Conservation (phyloP, 1,140 invertebrate species). For the Ericerus pela region DNA sequence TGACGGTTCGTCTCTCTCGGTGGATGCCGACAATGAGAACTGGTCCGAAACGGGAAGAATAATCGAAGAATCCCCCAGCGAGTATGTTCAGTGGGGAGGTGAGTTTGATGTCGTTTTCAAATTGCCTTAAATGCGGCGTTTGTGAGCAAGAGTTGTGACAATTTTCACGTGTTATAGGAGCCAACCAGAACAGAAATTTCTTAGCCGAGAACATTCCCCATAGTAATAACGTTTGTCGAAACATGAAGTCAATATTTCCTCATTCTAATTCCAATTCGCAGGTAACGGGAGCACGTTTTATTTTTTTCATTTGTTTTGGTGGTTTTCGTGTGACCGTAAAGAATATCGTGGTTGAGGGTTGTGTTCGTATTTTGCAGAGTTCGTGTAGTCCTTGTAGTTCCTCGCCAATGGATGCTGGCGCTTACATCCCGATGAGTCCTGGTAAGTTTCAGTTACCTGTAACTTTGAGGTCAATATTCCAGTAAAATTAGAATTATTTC, state of each 20-base stretch:
- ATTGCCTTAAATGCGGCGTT: background rate
- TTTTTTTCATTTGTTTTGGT: slow-evolving; percentile 11
- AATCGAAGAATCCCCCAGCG: slow-evolving; percentile 42
- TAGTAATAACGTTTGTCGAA: slow-evolving; percentile 1
- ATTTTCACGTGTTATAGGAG: background rate
- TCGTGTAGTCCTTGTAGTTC: slow-evolving; percentile 39
- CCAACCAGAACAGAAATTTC: background rate
- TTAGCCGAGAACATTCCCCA: slow-evolving; percentile 7
- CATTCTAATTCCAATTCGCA: slow-evolving; percentile 36
- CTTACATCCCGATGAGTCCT: slow-evolving; percentile 43
- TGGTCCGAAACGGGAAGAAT: slow-evolving; percentile 28
- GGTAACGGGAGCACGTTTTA: slow-evolving; percentile 26
- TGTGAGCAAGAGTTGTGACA: background rate
- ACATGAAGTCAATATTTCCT: background rate
- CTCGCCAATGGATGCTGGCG: slow-evolving; percentile 28
- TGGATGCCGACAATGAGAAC: slow-evolving; percentile 40
- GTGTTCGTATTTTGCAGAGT: slow-evolving; percentile 2
- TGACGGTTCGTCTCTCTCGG: slow-evolving; percentile 50
- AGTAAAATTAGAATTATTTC: no score
- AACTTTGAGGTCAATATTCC: no score
- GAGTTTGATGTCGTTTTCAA: slow-evolving; percentile 7
- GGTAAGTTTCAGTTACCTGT: no score
- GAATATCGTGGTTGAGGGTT: background rate
- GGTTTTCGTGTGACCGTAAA: background rate
- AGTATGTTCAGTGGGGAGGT: slow-evolving; percentile 35